phyloP scores from a whole-genome alignment of 2,113 vertebrate genomes.

The Ctenodactylus gundi region DNA sequence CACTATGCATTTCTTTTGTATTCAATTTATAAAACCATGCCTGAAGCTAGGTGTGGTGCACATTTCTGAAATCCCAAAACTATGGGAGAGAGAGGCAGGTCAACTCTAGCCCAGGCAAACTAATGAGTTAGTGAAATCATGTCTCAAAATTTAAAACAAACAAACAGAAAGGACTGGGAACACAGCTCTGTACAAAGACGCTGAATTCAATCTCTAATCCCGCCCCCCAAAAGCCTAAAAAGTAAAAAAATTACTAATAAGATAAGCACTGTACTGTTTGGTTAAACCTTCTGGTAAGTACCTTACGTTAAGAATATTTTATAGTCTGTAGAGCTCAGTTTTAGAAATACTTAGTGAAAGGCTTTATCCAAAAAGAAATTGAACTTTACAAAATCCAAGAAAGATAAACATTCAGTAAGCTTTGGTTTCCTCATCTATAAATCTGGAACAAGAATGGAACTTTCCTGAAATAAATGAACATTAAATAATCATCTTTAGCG shows the following conservation, averaged over 20 bases:
- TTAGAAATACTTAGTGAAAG: not conserved
- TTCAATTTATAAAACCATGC: not conserved
- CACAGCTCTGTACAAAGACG: too few relatives aligned
- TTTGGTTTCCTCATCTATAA: not conserved
- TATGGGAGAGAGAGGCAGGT: not conserved
- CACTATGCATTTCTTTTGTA: not conserved
- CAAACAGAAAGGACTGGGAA: too few relatives aligned
- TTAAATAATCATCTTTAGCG: slow-evolving; percentile 15
- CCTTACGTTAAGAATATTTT: not conserved
- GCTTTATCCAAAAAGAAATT: not conserved
- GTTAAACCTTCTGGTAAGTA: not conserved
- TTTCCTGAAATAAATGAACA: not conserved
- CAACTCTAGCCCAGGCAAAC: not conserved
- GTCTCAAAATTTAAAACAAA: not conserved
- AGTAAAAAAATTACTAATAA: not conserved
- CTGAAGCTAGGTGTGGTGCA: not conserved
- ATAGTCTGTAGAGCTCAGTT: not conserved
- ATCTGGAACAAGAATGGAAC: not conserved
- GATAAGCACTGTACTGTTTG: not conserved
- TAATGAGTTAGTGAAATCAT: not conserved
- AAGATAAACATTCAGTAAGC: not conserved
- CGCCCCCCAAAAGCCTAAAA: not conserved
- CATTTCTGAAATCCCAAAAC: not conserved
- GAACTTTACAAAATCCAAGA: slow-evolving; percentile 7
- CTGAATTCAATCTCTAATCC: not conserved